Base-by-base conservation (phyloP, 2,113 vertebrate species). In the Odontophorus gujanensis region DNA sequence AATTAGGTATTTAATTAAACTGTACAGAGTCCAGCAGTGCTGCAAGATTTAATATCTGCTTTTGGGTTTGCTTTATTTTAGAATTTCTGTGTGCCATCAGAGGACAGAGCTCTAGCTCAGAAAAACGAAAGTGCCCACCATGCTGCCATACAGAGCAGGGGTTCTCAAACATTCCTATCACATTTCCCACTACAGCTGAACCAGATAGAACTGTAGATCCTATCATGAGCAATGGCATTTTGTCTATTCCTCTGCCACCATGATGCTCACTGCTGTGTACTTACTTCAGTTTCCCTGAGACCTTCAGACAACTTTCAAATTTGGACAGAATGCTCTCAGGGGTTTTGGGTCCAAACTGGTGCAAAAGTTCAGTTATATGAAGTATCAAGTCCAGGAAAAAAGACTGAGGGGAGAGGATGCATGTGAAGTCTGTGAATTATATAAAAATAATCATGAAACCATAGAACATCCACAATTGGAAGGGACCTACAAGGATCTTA, bases 1-100 rank as follows among this genome's bases (percentile, higher is more conserved):
- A 92, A 72, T 80, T 74, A 87, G 26, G 68, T 10, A 74, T 87
- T 95, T 91, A 92, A 93, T 89, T 77, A 87, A 93, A 89, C 51
- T 69, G 59, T 81, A 40, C 24, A 57, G 89, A 91, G 71, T 91
- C 91, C 85, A 93, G 59, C 21, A 3, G 55, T 67, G 47, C 65
- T 85, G 59, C 65, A 48, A 84, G 62, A 7, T 83, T 93, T 91
- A 87, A 30, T 40, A 88, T 18, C 32, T 80, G 28, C 14, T 38
- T 11, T 71, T 83, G 73, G 5, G 34, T 66, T 94, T 1, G 87
- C 50, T 94, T 89, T 69, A 73, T 85, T 87, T 84, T 69, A 51
- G 62, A 79, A 62, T 50, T 79, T 78, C 82, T 42, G 47, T 28
- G 16, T 87, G 74, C 45, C 67, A 66, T 72, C 71, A 85, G 72